Base-by-base conservation (phyloP, 2,797 vertebrate species). In the Onychomys arenicola region DNA sequence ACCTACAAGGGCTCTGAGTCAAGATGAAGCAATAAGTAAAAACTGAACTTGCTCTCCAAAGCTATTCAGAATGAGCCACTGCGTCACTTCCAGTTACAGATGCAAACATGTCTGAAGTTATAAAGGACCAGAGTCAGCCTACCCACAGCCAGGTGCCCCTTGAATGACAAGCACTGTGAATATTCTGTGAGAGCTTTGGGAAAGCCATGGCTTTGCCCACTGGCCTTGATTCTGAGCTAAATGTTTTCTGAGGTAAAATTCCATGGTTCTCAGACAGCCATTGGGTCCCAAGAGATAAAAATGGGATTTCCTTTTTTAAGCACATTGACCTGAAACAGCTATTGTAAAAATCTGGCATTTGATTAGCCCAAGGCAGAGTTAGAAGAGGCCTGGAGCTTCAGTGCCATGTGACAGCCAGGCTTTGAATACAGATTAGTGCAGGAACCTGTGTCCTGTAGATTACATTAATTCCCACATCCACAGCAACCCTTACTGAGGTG, bases 361-460 rank as follows among this genome's bases (percentile, higher is more conserved):
- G 83, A 85, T 83, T 96, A 96, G 93, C 95, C 88, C 82, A 69
- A 97, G 67, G 78, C 71, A 91, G 89, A 97, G 95, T 93, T 91
- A 93, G 75, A 96, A 69, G 29, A 96, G 75, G 34, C 85, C 95
- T 94, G 76, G 94, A 89, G 90, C 94, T 94, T 57, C 67, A 87
- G 83, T 43, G 7, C 95, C 86, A 96, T 92, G 71, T 93, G 97
- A 97, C 83, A 90, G 73, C 65, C 85, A 89, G 75, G 91, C 95
- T 95, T 61, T 91, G 88, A n/a, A 95, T 92, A 80, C 89, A 78
- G 82, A 97, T 98, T 98, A 98, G 97, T 91, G 81, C 92, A 95
- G 97, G 76, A 96, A 96, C 95, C 97, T 97, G 93, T 82, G 87
- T 96, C 95, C 95, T 94, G 95, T 90, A 98, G 98, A 98, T 98